Conservation (phyloP, 2,888 invertebrate genomes). For the Ophraella communa region DNA sequence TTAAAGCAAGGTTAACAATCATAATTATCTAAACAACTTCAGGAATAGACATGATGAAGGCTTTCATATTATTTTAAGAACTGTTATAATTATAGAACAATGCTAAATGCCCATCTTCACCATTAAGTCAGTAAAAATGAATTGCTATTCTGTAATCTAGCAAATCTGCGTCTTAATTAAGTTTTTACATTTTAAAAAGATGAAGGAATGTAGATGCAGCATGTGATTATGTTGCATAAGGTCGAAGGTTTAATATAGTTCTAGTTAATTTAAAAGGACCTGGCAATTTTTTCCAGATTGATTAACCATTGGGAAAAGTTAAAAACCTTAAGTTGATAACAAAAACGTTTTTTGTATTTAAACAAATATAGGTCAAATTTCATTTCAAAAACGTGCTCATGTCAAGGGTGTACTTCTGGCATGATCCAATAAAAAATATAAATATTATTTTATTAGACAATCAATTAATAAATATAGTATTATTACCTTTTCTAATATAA, state of each 20-base stretch:
- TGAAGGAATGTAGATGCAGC: slow-evolving; percentile 9
- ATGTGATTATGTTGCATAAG: slow-evolving; percentile 28
- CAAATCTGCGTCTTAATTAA: neutral
- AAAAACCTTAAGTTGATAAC: neutral
- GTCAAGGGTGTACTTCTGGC: slow-evolving; percentile 3
- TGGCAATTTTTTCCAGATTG: neutral
- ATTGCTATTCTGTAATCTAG: neutral
- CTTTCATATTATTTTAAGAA: slow-evolving; percentile 1
- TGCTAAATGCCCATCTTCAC: neutral
- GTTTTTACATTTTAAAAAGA: slow-evolving; percentile 3
- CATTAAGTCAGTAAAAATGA: neutral
- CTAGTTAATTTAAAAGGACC: neutral
- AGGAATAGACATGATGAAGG: neutral
- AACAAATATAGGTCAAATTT: slow-evolving; percentile 27
- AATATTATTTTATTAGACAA: neutral
- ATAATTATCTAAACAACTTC: neutral
- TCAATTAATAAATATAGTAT: neutral
- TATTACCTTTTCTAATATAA: slow-evolving; percentile 16
- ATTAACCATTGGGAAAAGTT: neutral
- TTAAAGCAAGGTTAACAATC: neutral
- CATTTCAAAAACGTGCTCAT: slow-evolving; percentile 23
- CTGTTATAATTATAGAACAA: neutral
- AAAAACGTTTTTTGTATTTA: slow-evolving; percentile 10
- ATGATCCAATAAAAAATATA: neutral
- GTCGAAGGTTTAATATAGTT: slow-evolving; percentile 19